Percentiles rank a stretch among this genome's conserved stretches.
Conservation (phyloP, 2,888 invertebrate genomes). For the Axea sp. region DNA sequence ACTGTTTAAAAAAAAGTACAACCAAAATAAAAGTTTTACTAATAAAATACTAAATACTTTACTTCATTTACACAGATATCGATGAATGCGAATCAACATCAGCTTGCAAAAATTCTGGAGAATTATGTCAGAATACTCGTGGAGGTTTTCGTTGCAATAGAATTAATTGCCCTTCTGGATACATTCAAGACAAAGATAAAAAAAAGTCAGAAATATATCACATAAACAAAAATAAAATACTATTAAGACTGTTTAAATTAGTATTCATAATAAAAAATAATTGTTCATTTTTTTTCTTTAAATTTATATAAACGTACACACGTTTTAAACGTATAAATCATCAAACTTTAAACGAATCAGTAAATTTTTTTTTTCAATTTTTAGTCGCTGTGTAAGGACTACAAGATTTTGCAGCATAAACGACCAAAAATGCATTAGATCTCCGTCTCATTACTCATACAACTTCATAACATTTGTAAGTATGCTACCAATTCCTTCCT, state of each 20-base stretch:
- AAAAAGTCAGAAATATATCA: conserved; percentile 85
- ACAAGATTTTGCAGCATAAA: conserved; percentile 86
- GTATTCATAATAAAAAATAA: no score
- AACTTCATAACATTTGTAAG: conserved; percentile 96
- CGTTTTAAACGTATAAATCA: no score
- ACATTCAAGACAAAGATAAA: conserved; percentile 86
- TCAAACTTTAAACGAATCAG: no score
- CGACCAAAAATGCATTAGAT: conserved; percentile 87
- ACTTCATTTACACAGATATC: conserved; percentile 81
- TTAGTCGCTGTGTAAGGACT: conserved; percentile 89
- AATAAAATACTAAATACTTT: not conserved
- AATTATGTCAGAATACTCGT: conserved; percentile 93
- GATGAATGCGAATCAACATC: conserved; percentile 85
- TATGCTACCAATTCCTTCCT: conserved; percentile 85
- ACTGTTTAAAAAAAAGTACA: no score
- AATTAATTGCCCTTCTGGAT: conserved; percentile 92
- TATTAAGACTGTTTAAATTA: no score
- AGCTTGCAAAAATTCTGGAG: conserved; percentile 82
- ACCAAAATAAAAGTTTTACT: no score
- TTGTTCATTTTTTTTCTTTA: no score
- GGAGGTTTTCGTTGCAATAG: conserved; percentile 93
- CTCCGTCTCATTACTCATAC: conserved; percentile 93
- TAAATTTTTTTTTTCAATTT: no score
- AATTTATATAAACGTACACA: no score
- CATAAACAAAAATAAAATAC: not conserved